Percentiles rank a stretch among this genome's conserved stretches.
phyloP scores from a whole-genome alignment of 1,140 invertebrate species.

The Sinella curviseta region DNA sequence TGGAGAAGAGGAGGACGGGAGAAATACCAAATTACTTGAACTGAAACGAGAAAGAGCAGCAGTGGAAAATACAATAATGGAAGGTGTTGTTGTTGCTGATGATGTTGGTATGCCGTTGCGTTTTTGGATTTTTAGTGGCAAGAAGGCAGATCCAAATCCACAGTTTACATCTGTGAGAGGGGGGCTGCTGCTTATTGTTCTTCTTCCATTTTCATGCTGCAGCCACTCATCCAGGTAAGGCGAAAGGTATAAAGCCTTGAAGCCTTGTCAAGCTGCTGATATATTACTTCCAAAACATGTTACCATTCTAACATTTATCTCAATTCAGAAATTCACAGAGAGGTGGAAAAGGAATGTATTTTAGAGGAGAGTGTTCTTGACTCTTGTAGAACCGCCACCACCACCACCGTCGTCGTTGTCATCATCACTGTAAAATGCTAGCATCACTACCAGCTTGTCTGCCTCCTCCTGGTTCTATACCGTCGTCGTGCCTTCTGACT shows the following conservation, averaged over 20 bases:
- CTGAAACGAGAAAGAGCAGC: background rate
- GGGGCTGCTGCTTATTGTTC: no score
- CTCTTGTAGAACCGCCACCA: background rate
- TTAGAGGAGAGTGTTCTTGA: background rate
- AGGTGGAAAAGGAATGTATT: background rate
- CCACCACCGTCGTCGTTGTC: no score
- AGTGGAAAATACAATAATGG: background rate
- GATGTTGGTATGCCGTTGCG: no score
- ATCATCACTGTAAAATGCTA: no score
- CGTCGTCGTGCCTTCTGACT: background rate
- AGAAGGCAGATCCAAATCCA: no score
- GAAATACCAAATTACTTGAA: no score
- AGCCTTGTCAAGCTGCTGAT: constrained; percentile 20
- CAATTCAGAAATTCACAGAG: constrained; percentile 15
- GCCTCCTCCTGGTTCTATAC: no score
- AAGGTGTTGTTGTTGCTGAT: background rate
- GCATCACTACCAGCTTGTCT: no score
- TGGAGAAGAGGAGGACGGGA: background rate
- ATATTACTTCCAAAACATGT: constrained; percentile 18
- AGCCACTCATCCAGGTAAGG: constrained; percentile 17
- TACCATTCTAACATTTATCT: constrained; percentile 2
- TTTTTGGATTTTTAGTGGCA: no score
- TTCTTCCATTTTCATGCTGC: background rate
- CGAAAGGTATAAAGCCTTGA: background rate
- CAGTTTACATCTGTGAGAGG: no score